Conservation (phyloP, 2,888 invertebrate genomes). For the Cheilosia vulpina region DNA sequence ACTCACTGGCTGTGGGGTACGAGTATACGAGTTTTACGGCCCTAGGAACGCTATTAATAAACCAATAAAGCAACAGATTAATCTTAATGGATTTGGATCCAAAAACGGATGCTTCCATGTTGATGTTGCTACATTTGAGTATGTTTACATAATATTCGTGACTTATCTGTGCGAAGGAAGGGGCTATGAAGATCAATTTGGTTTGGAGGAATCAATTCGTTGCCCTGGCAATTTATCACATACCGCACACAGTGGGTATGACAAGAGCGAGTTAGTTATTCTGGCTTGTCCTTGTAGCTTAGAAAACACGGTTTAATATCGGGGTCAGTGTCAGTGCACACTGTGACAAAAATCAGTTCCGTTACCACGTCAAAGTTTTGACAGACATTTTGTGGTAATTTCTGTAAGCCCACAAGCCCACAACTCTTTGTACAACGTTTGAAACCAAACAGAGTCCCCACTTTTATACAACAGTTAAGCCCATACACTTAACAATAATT, state of each 20-base stretch:
- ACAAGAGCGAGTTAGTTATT: not conserved
- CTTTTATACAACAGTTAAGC: no score
- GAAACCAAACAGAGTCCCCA: no score
- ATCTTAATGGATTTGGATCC: conserved; percentile 63
- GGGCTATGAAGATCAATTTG: conserved; percentile 37
- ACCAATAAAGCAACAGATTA: conserved; percentile 69
- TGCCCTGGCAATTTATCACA: conserved; percentile 23
- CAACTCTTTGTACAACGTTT: no score
- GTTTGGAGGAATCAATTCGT: conserved; percentile 27
- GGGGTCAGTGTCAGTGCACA: no score
- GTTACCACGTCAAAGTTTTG: no score
- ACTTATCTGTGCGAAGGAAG: not conserved
- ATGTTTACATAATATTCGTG: conserved; percentile 66
- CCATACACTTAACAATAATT: no score
- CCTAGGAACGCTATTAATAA: conserved; percentile 63
- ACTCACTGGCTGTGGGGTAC: not conserved
- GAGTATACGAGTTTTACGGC: conserved; percentile 40
- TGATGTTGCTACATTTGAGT: conserved; percentile 17
- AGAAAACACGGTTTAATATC: no score
- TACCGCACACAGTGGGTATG: conserved; percentile 3
- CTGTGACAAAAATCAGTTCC: no score
- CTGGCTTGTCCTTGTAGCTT: no score
- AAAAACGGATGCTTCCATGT: conserved; percentile 62
- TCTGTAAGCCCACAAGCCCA: no score
- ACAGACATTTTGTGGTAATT: no score